Evolutionary conservation across 1,140 invertebrate species (phyloP).

Genomic region (Mesaphorura yosii): DNA sequence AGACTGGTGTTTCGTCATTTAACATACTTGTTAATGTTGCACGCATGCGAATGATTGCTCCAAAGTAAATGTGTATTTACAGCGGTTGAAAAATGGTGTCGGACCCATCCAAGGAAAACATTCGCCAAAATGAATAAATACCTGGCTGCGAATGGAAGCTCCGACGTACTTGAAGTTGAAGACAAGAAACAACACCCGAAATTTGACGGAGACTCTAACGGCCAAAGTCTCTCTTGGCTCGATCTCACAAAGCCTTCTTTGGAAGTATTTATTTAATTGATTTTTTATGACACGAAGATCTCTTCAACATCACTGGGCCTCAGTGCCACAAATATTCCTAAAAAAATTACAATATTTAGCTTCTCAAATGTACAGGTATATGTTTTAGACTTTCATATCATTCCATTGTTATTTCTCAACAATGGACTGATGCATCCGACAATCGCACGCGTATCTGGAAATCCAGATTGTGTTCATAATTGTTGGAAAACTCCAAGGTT

Average conservation of each 20-base stretch:
- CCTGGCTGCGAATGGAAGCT: conserved; percentile 5
- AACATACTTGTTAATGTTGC: not conserved
- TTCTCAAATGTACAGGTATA: too few relatives aligned
- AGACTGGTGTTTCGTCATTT: too few relatives aligned
- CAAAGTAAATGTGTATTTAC: not conserved
- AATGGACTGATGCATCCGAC: too few relatives aligned
- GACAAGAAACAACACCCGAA: conserved; percentile 12
- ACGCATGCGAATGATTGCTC: not conserved
- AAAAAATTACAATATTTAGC: too few relatives aligned
- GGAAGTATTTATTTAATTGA: conserved; percentile 30
- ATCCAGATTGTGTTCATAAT: too few relatives aligned
- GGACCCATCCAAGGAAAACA: conserved; percentile 26
- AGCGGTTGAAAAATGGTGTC: conserved; percentile 32
- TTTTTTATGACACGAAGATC: not conserved
- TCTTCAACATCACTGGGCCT: too few relatives aligned
- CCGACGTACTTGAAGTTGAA: not conserved
- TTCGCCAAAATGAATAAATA: conserved; percentile 20
- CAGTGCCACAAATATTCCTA: too few relatives aligned
- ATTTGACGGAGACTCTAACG: conserved; percentile 1
- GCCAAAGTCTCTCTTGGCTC: conserved; percentile 23
- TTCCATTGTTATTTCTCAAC: too few relatives aligned
- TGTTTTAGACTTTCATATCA: too few relatives aligned
- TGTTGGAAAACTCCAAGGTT: too few relatives aligned
- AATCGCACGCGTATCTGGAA: too few relatives aligned
- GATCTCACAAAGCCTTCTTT: conserved; percentile 31